These are phyloP conservation scores for Thymallus thymallus DNA, from an alignment of 2,113 vertebrate species.

Conservation along the genomic window DNA sequence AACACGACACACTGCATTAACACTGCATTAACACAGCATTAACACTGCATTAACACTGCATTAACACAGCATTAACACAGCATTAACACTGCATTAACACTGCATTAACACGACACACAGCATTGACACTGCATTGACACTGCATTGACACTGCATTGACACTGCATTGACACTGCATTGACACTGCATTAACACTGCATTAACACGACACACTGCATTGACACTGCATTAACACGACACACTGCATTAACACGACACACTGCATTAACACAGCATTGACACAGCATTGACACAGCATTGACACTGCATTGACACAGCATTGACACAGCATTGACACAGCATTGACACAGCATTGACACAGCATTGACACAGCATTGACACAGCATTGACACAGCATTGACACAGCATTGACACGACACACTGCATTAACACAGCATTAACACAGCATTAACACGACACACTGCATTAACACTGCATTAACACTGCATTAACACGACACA, in stretches of 20 bases:
- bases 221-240: not conserved
- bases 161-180: not conserved
- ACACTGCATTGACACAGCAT: not conserved
- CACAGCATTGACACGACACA: no score
- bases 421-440: no score
- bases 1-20: not conserved
- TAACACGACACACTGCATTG: not conserved
- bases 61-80: not conserved
- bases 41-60: no score
- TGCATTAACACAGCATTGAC: no score
- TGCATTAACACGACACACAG: no score
- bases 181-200: not conserved
- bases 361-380: no score
- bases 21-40: not conserved
- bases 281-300: not conserved
- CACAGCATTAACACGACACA: no score
- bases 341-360: no score
- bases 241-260: not conserved
- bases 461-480: no score
- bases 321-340: no score
- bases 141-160: no score
- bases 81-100: not conserved
- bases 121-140: not conserved
- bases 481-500: constrained; percentile 4
- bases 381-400: no score